A percentile compares a stretch with the other conserved stretches of the same genome.
Evolutionary conservation across 2,797 vertebrate genomes (phyloP).

Genomic region (Simalia tracyae): DNA sequence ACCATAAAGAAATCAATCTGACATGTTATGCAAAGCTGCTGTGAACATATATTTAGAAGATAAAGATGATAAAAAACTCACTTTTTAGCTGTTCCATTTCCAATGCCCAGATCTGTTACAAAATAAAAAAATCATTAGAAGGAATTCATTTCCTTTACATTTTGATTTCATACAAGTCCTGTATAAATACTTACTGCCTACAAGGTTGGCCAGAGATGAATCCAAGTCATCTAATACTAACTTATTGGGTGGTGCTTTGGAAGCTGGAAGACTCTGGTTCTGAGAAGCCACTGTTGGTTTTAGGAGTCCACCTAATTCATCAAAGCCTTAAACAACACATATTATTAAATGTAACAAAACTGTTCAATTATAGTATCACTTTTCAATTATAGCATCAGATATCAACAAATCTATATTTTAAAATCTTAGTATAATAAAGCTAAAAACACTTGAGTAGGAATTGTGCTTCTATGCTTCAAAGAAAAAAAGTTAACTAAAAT

Average conservation of each 20-base stretch:
- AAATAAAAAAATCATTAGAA: constrained; percentile 53
- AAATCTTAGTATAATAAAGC: background rate
- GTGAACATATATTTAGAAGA: background rate
- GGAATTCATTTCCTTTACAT: constrained; percentile 29
- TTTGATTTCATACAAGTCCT: background rate
- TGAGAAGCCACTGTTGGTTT: constrained; percentile 92
- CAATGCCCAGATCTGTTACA: constrained; percentile 88
- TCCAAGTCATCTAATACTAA: constrained; percentile 93
- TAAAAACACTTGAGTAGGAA: background rate
- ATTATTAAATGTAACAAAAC: background rate
- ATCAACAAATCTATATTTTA: background rate
- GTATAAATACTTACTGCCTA: constrained; percentile 88
- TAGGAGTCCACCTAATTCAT: constrained; percentile 91
- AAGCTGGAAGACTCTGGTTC: constrained; percentile 83
- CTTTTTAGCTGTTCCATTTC: constrained; percentile 93
- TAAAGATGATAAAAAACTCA: constrained; percentile 71
- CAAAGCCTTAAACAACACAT: constrained; percentile 76
- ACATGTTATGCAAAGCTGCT: background rate
- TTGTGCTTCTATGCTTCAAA: background rate
- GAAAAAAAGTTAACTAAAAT: background rate
- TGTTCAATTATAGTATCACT: background rate
- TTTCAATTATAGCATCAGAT: background rate
- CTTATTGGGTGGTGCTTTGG: constrained; percentile 82
- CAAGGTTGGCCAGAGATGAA: constrained; percentile 94
- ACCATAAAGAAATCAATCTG: background rate